phyloP scores from a whole-genome alignment of 2,113 vertebrate species.

The Pelmatolapia mariae region DNA sequence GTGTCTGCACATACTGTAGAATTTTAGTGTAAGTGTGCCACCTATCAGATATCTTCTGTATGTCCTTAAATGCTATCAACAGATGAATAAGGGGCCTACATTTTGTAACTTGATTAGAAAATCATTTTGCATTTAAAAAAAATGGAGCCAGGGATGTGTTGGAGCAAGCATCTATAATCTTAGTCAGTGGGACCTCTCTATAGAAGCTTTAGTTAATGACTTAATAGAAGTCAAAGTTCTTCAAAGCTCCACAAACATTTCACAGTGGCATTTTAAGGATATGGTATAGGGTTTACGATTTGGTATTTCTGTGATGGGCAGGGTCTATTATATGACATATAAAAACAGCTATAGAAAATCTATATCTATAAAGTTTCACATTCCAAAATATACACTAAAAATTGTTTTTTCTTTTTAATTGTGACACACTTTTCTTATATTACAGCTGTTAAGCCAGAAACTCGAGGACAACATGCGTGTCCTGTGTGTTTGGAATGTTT shows the following conservation, averaged over 20 bases:
- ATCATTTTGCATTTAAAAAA: background rate
- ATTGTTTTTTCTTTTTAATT: background rate
- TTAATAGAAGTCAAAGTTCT: background rate
- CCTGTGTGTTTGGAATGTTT: conserved; percentile 90
- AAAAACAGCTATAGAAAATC: background rate
- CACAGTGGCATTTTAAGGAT: background rate
- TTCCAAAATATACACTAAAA: background rate
- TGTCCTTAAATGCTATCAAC: background rate
- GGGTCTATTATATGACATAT: background rate
- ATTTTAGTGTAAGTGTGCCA: background rate
- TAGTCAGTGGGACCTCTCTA: background rate
- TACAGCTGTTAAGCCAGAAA: conserved; percentile 82
- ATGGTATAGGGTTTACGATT: background rate
- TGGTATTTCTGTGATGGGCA: background rate
- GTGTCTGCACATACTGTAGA: background rate
- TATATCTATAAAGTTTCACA: background rate
- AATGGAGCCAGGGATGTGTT: background rate
- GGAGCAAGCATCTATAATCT: background rate
- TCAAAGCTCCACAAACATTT: background rate
- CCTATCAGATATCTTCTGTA: background rate
- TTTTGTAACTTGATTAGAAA: background rate
- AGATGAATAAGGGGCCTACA: background rate
- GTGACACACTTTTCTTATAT: background rate
- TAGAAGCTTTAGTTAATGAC: background rate
- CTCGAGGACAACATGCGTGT: conserved; percentile 82